A percentile compares a stretch with the other conserved stretches of the same genome.
These are phyloP conservation scores for Chionoecetes opilio DNA, from an alignment of 1,140 invertebrate genomes.

Conservation along the genomic window DNA sequence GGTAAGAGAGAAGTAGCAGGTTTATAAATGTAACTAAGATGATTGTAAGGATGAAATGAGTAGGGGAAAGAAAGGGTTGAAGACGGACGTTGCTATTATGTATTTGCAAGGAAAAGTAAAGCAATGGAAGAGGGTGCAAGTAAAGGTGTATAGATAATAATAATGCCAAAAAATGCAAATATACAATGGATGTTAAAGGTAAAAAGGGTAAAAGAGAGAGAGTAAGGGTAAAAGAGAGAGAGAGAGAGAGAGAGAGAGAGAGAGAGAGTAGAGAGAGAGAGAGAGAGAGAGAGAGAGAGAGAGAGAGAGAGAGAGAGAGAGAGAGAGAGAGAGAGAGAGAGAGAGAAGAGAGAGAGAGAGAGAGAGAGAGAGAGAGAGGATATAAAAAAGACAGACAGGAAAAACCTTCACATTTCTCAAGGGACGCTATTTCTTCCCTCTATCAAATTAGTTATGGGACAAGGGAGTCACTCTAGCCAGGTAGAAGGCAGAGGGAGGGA, in stretches of 20 bases:
- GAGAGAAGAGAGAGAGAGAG: constrained; percentile 27
- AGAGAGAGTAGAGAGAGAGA: too few relatives aligned
- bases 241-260: not conserved
- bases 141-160: too few relatives aligned
- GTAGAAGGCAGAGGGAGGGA: not conserved
- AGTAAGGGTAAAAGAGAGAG: not conserved
- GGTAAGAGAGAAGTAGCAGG: too few relatives aligned
- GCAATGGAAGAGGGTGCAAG: too few relatives aligned
- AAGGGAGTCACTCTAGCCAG: not conserved
- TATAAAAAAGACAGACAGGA: not conserved
- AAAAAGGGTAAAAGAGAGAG: not conserved
- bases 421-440: not conserved
- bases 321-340: constrained; percentile 7
- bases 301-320: not conserved
- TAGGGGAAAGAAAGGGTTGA: too few relatives aligned
- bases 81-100: too few relatives aligned
- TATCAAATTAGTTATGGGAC: not conserved
- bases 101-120: too few relatives aligned
- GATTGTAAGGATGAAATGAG: too few relatives aligned
- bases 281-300: not conserved
- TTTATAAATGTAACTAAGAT: too few relatives aligned
- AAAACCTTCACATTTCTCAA: not conserved
- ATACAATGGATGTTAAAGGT: too few relatives aligned
- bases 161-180: too few relatives aligned
- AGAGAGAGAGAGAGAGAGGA: not conserved